Percentiles rank a stretch among this genome's conserved stretches.
phyloP scores from a whole-genome alignment of 2,888 invertebrate genomes.

The Eupelmus urozonus region DNA sequence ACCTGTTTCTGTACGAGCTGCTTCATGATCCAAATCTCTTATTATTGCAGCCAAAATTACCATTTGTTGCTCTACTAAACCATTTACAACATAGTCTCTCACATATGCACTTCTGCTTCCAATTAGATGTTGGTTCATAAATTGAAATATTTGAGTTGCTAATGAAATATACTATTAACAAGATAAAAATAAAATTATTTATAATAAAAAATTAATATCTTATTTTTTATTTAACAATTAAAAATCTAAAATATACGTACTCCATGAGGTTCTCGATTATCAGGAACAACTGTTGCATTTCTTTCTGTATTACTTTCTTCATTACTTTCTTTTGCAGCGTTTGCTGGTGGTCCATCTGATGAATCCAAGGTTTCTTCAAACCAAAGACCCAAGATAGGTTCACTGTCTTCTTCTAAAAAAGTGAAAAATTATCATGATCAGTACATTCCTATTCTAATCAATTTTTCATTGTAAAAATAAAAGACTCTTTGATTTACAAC shows the following conservation, averaged over 20 bases:
- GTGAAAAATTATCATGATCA: slow-evolving; percentile 67
- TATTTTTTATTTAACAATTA: slow-evolving; percentile 19
- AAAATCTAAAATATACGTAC: slow-evolving; percentile 72
- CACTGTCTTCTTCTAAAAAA: slow-evolving; percentile 84
- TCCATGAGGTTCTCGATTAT: slow-evolving; percentile 88
- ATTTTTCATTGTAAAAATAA: not conserved
- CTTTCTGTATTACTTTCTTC: slow-evolving; percentile 79
- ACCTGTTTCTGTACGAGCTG: slow-evolving; percentile 88
- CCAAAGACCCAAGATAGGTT: slow-evolving; percentile 94
- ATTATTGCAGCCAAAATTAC: slow-evolving; percentile 92
- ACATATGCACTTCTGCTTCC: slow-evolving; percentile 85
- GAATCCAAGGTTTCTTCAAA: slow-evolving; percentile 95
- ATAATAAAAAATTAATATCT: not conserved
- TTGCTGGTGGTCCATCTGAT: slow-evolving; percentile 81
- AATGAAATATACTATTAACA: slow-evolving; percentile 87
- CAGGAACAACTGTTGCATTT: slow-evolving; percentile 83
- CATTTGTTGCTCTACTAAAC: slow-evolving; percentile 92
- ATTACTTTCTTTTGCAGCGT: slow-evolving; percentile 79
- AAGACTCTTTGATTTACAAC: not conserved
- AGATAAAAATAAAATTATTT: slow-evolving; percentile 46
- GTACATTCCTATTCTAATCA: not conserved
- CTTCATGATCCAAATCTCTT: slow-evolving; percentile 93
- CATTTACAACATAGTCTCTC: slow-evolving; percentile 83
- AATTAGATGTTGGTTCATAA: slow-evolving; percentile 90
- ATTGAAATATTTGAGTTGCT: slow-evolving; percentile 91